Percentiles rank a stretch among this genome's conserved stretches.
Conservation (phyloP, 2,888 invertebrate species). For the Leistus spinibarbis region DNA sequence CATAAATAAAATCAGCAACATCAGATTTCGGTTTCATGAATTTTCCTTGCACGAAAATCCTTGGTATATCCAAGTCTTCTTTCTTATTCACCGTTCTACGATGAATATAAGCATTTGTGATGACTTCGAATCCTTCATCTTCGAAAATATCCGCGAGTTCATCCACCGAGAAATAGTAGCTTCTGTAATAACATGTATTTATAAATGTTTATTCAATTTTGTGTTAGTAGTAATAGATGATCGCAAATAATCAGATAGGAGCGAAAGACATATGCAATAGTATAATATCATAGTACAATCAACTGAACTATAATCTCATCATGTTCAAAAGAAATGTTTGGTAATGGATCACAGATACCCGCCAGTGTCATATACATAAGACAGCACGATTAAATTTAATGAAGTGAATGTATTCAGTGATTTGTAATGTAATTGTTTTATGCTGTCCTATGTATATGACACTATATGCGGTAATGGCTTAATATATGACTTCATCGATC, state of each 20-base stretch:
- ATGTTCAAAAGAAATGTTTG: constrained; percentile 39
- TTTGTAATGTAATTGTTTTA: no score
- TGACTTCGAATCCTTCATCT: constrained; percentile 71
- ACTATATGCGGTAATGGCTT: no score
- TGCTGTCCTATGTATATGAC: no score
- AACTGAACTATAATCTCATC: constrained; percentile 56
- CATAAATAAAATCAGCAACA: constrained; percentile 16
- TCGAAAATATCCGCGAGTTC: constrained; percentile 70
- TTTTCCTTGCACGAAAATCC: constrained; percentile 93
- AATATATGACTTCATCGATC: no score
- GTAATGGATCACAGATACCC: no score
- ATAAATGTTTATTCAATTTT: no score
- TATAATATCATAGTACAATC: constrained; percentile 50
- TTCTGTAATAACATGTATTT: constrained; percentile 57
- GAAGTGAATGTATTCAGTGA: no score
- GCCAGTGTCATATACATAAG: no score
- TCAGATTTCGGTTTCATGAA: constrained; percentile 62
- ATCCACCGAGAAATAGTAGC: constrained; percentile 81
- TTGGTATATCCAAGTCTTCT: constrained; percentile 86
- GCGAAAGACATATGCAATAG: constrained; percentile 52
- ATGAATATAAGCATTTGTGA: constrained; percentile 78
- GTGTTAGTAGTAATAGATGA: no score
- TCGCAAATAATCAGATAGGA: constrained; percentile 48
- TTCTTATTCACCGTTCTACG: constrained; percentile 91
- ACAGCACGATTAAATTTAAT: no score